Percentiles rank a stretch among this genome's conserved stretches.
phyloP scores from a whole-genome alignment of 1,140 invertebrate species.

The Hypsibius dujardini region DNA sequence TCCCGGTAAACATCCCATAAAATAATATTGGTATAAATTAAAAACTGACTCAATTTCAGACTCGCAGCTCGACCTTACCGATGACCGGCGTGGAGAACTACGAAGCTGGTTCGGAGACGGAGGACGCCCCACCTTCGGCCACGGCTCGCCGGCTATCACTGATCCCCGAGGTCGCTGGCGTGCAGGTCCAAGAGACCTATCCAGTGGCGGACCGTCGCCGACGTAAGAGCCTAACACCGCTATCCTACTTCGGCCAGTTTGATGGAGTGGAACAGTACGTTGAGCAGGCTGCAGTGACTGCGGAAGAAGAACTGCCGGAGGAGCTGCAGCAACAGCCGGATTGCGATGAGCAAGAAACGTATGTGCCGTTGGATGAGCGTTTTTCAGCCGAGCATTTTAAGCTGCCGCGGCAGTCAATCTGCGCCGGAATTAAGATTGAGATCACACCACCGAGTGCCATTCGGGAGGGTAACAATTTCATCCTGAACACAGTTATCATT shows the following conservation, averaged over 20 bases:
- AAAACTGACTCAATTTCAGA: too few relatives aligned
- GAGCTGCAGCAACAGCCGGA: background rate
- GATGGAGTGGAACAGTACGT: background rate
- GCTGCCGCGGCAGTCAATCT: background rate
- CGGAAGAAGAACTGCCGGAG: background rate
- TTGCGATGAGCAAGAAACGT: background rate
- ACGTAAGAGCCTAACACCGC: background rate
- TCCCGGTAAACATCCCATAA: too few relatives aligned
- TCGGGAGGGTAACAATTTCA: background rate
- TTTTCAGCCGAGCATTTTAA: conserved; percentile 8
- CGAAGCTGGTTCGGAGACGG: too few relatives aligned
- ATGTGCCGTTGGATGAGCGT: background rate
- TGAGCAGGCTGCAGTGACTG: background rate
- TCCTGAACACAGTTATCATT: background rate
- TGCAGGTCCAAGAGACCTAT: too few relatives aligned
- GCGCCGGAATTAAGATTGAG: conserved; percentile 8
- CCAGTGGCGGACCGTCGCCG: background rate
- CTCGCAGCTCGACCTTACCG: too few relatives aligned
- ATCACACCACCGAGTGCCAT: conserved; percentile 10
- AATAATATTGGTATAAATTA: too few relatives aligned
- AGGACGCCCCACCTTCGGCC: too few relatives aligned
- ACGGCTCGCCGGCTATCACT: too few relatives aligned
- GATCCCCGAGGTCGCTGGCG: too few relatives aligned
- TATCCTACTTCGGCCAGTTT: background rate
- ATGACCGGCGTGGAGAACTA: too few relatives aligned